phyloP scores from a whole-genome alignment of 2,113 vertebrate genomes.

The Cryptotis parvus region DNA sequence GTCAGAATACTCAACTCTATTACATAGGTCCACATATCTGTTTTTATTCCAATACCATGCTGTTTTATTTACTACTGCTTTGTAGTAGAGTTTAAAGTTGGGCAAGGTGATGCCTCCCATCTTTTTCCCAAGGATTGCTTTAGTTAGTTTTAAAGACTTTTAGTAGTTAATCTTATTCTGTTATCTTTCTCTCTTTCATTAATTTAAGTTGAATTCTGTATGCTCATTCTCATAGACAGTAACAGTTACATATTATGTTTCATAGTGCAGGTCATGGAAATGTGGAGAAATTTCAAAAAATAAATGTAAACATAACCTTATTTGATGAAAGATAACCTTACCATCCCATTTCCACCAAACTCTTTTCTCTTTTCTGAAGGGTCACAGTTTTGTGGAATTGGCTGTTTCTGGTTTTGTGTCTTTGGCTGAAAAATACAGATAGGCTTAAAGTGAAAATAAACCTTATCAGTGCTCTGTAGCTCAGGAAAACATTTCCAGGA shows the following conservation, averaged over 20 bases:
- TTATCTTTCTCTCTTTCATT: neutral
- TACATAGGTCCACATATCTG: too few species aligned
- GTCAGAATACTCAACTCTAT: too few species aligned
- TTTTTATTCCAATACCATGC: too few species aligned
- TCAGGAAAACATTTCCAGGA: conserved; percentile 23
- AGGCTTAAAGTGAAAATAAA: neutral
- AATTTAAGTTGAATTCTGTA: neutral
- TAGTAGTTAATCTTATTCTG: neutral
- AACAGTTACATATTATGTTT: neutral
- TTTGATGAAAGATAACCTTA: conserved; percentile 24
- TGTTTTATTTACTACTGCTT: too few species aligned
- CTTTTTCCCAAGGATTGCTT: too few species aligned
- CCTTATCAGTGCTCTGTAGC: conserved; percentile 7
- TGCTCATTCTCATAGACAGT: neutral
- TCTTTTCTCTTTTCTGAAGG: neutral
- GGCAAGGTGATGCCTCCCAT: too few species aligned
- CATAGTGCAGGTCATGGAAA: neutral
- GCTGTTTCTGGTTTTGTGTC: conserved; percentile 36
- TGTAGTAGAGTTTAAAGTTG: too few species aligned
- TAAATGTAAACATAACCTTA: neutral
- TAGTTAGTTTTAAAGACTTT: neutral
- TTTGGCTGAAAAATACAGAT: conserved; percentile 26
- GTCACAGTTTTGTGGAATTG: neutral
- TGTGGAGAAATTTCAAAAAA: neutral
- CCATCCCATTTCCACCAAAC: neutral